These are phyloP conservation scores for Drosophila hydei DNA, from an alignment of 1,140 invertebrate genomes.

Conservation along the genomic window DNA sequence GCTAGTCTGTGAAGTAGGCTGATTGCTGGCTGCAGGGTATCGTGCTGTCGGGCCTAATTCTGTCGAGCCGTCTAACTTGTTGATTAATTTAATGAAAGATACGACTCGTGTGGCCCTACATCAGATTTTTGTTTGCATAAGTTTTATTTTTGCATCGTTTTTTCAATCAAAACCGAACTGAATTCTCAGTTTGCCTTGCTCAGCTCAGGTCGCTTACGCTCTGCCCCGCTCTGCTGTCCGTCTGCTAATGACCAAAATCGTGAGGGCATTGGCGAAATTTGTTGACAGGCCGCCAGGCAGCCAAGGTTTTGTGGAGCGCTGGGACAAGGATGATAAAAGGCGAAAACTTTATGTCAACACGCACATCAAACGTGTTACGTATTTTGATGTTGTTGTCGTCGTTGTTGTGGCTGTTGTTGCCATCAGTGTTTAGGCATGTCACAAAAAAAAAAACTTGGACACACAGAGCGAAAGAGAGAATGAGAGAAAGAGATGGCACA, in stretches of 20 bases:
- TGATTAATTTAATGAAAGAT: background rate
- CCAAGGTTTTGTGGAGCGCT: background rate
- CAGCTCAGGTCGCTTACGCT: background rate
- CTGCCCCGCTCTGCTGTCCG: background rate
- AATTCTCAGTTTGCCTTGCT: background rate
- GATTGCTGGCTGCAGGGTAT: background rate
- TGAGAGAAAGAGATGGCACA: slow-evolving; percentile 12
- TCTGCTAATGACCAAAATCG: slow-evolving; percentile 30
- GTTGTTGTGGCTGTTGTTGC: slow-evolving; percentile 21
- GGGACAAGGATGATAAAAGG: slow-evolving; percentile 19
- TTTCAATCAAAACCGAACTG: background rate
- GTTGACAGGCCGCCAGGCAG: slow-evolving; percentile 28
- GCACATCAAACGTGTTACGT: slow-evolving; percentile 27
- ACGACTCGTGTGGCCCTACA: background rate
- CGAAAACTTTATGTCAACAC: slow-evolving; percentile 43
- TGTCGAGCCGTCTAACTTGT: background rate
- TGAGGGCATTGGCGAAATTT: slow-evolving; percentile 29
- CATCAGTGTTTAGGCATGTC: slow-evolving; percentile 25
- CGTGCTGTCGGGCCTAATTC: background rate
- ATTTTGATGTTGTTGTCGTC: slow-evolving; percentile 10
- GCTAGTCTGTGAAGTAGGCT: too few species aligned
- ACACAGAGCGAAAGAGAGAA: background rate
- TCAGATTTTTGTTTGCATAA: background rate
- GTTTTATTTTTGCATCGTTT: slow-evolving; percentile 3
- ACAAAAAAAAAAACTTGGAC: slow-evolving; percentile 14